Percentiles rank a stretch among this genome's conserved stretches.
phyloP scores from a whole-genome alignment of 2,113 vertebrate genomes.

The Sinocyclocheilus rhinocerous region DNA sequence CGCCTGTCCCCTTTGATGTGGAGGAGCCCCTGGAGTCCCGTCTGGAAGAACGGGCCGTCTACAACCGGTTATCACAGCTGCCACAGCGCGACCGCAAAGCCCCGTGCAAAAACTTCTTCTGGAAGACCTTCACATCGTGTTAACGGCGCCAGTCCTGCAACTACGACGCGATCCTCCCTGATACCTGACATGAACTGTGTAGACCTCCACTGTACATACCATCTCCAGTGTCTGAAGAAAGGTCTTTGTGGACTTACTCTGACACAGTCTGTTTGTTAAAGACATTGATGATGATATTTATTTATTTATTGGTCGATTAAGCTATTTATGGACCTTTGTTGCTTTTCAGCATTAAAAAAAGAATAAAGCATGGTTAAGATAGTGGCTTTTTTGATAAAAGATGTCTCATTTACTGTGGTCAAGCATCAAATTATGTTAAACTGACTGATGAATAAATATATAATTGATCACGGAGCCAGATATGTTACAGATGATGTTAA shows the following conservation, averaged over 20 bases:
- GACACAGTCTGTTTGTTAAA: constrained; percentile 72
- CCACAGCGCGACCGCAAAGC: constrained; percentile 87
- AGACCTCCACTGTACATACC: constrained; percentile 73
- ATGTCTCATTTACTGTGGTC: constrained; percentile 57
- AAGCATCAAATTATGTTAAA: constrained; percentile 40
- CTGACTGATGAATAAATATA: constrained; percentile 30
- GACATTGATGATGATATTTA: constrained; percentile 68
- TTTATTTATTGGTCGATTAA: constrained; percentile 55
- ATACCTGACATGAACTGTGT: constrained; percentile 72
- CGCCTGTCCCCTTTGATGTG: constrained; percentile 52
- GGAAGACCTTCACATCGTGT: constrained; percentile 93
- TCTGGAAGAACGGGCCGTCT: constrained; percentile 77
- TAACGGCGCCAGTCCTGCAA: constrained; percentile 66
- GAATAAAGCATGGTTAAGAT: constrained; percentile 82
- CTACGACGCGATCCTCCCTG: constrained; percentile 30
- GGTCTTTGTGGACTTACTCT: constrained; percentile 72
- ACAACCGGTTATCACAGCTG: constrained; percentile 77
- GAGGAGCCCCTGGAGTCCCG: constrained; percentile 78
- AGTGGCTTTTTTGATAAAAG: constrained; percentile 60
- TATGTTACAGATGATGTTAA: constrained; percentile 9
- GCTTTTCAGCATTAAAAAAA: constrained; percentile 63
- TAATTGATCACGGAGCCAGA: constrained; percentile 26
- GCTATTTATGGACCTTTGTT: constrained; percentile 52
- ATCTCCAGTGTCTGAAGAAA: constrained; percentile 64
- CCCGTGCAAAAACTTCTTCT: constrained; percentile 92